Evolutionary conservation across 2,888 invertebrate species (phyloP).

Genomic region (Sinentomon sp.): DNA sequence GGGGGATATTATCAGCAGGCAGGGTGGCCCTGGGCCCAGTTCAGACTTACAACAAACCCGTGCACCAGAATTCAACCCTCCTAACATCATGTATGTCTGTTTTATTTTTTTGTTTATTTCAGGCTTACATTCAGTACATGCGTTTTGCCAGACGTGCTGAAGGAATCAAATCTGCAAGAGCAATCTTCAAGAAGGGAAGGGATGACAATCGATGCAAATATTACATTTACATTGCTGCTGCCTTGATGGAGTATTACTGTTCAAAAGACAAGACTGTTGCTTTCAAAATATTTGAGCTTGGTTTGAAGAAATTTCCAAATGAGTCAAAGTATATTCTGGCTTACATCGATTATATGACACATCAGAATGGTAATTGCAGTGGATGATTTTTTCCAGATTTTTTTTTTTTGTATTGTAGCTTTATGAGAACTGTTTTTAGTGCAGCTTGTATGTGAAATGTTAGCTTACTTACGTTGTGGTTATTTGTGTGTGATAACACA

Average conservation of each 20-base stretch:
- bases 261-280: constrained; percentile 93
- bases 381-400: too few species aligned
- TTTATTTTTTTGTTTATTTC: constrained; percentile 12
- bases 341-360: constrained; percentile 88
- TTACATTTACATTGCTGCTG: constrained; percentile 88
- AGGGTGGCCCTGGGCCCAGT: too few species aligned
- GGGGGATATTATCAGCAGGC: too few species aligned
- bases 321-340: constrained; percentile 82
- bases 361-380: constrained; percentile 54
- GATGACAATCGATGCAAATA: constrained; percentile 58
- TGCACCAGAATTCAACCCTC: neutral
- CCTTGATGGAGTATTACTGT: constrained; percentile 97
- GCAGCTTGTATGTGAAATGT: too few species aligned
- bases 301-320: constrained; percentile 82
- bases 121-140: constrained; percentile 96
- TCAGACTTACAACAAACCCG: too few species aligned
- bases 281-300: constrained; percentile 85
- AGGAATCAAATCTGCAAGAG: constrained; percentile 84
- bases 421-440: too few species aligned
- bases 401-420: neutral
- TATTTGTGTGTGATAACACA: too few species aligned
- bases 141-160: constrained; percentile 90
- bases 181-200: constrained; percentile 77
- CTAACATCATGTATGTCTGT: neutral
- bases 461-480: too few species aligned